Evolutionary conservation across 2,888 invertebrate species (phyloP).

Genomic region (Heliconius ethilla): DNA sequence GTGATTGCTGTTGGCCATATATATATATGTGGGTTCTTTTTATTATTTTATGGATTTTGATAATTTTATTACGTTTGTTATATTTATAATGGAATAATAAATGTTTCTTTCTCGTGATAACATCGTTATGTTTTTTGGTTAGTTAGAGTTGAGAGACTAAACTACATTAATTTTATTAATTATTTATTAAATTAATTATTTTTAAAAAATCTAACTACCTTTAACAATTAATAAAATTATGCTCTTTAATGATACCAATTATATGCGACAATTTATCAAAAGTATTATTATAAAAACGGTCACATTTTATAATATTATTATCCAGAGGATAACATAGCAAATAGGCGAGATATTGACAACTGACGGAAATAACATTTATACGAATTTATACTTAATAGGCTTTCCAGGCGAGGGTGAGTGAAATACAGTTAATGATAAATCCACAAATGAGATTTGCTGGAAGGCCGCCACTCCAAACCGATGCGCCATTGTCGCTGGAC

Average conservation of each 20-base stretch:
- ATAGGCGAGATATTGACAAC: slow-evolving; percentile 70
- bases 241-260: too few species aligned
- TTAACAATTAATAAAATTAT: background rate
- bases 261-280: slow-evolving; percentile 23
- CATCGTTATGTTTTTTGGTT: background rate
- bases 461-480: slow-evolving; percentile 79
- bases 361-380: slow-evolving; percentile 78
- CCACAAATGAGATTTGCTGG: slow-evolving; percentile 82
- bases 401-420: slow-evolving; percentile 75
- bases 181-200: too few species aligned
- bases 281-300: slow-evolving; percentile 7
- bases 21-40: slow-evolving; percentile 40
- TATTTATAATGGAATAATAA: background rate
- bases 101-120: background rate
- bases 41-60: slow-evolving; percentile 28
- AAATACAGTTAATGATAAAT: slow-evolving; percentile 82
- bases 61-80: slow-evolving; percentile 8
- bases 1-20: slow-evolving; percentile 56
- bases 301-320: slow-evolving; percentile 23
- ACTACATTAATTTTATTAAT: background rate
- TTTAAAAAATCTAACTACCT: background rate
- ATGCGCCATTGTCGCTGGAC: slow-evolving; percentile 75
- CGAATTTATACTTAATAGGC: slow-evolving; percentile 79
- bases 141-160: background rate
- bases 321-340: slow-evolving; percentile 48